A percentile compares a stretch with the other conserved stretches of the same genome.
These are phyloP conservation scores for Otus scops DNA, from an alignment of 2,797 vertebrate species.

Conservation along the genomic window DNA sequence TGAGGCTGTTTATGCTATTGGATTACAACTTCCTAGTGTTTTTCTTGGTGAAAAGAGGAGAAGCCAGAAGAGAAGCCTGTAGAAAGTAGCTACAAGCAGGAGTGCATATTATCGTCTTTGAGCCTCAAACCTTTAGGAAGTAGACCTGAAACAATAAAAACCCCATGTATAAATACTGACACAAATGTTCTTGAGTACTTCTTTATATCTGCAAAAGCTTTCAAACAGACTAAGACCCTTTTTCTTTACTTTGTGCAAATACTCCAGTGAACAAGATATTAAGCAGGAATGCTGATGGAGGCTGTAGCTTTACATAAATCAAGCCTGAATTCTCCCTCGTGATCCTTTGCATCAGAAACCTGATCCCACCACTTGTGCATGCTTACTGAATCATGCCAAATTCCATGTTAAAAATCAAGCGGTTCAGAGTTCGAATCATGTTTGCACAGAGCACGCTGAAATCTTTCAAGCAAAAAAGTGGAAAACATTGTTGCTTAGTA, in stretches of 20 bases:
- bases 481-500: background rate
- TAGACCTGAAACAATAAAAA: background rate
- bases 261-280: background rate
- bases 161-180: background rate
- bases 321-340: background rate
- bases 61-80: background rate
- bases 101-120: background rate
- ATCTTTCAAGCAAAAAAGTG: background rate
- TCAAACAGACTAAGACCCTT: background rate
- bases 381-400: background rate
- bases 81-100: background rate
- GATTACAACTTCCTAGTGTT: constrained; percentile 3
- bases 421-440: background rate
- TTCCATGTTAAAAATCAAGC: background rate
- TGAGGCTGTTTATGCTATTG: constrained; percentile 24
- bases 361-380: background rate
- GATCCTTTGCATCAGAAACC: background rate
- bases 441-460: background rate
- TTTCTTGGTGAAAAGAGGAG: background rate
- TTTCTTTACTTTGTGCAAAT: background rate
- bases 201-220: background rate
- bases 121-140: background rate
- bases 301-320: background rate
- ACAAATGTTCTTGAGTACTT: background rate
- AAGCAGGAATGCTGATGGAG: background rate